Percentiles rank a stretch among this genome's conserved stretches.
phyloP scores from a whole-genome alignment of 1,140 invertebrate species.

The Delia radicum region DNA sequence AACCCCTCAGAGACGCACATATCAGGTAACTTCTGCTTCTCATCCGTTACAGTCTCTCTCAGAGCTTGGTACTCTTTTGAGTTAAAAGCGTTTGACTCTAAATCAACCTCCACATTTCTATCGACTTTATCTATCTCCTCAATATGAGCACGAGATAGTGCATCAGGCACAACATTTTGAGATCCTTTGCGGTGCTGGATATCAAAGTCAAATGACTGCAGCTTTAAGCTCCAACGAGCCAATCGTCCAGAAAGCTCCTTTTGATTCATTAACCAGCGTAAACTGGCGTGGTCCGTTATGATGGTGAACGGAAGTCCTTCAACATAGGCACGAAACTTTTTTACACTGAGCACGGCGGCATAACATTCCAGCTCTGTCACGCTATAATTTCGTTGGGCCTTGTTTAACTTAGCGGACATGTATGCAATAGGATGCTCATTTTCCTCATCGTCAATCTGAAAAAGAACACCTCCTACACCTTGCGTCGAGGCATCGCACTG shows the following conservation, averaged over 20 bases:
- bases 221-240: conserved; percentile 38
- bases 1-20: not conserved
- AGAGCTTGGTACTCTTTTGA: not conserved
- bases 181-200: not conserved
- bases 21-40: not conserved
- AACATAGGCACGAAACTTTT: conserved; percentile 56
- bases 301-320: conserved; percentile 50
- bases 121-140: not conserved
- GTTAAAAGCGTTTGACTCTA: not conserved
- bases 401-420: conserved; percentile 23
- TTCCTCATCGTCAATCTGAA: not conserved
- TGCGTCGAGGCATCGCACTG: conserved; percentile 38
- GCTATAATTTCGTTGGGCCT: conserved; percentile 28
- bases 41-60: not conserved
- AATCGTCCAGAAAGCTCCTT: conserved; percentile 39
- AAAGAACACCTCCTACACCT: not conserved
- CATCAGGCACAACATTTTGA: not conserved
- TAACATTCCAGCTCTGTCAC: conserved; percentile 55
- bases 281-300: conserved; percentile 41
- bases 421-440: conserved; percentile 6
- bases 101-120: not conserved
- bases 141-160: not conserved
- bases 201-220: not conserved
- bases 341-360: conserved; percentile 52
- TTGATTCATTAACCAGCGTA: conserved; percentile 36